Percentiles rank a stretch among this genome's conserved stretches.
These are phyloP conservation scores for Galago senegalensis DNA, from an alignment of 2,797 vertebrate genomes.

Conservation along the genomic window DNA sequence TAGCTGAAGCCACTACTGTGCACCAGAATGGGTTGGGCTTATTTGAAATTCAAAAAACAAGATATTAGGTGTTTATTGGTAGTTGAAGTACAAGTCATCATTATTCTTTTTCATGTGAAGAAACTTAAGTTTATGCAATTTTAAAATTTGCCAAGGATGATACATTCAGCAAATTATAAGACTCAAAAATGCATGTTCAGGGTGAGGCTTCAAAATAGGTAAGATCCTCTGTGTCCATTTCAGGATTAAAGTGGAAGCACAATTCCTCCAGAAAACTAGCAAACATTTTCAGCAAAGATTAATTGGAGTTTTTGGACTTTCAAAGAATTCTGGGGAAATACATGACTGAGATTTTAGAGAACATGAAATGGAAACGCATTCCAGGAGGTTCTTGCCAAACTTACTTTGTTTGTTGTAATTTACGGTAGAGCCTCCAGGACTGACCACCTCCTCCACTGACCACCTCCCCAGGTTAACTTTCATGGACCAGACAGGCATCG, in stretches of 20 bases:
- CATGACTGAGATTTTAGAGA: background rate
- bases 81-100: background rate
- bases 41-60: conserved; percentile 41
- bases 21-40: background rate
- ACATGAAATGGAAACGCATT: background rate
- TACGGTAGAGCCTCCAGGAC: background rate
- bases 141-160: background rate
- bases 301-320: background rate
- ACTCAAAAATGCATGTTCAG: background rate
- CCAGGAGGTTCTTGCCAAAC: background rate
- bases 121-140: background rate
- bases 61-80: background rate
- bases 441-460: no score
- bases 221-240: background rate
- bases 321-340: background rate
- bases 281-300: background rate
- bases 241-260: background rate
- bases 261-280: background rate
- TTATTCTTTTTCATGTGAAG: background rate
- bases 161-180: background rate
- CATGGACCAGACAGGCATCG: no score
- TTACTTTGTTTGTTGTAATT: background rate
- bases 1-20: background rate
- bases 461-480: no score
- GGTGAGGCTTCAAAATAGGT: background rate